Conservation (phyloP, 2,797 vertebrate species). For the Sebastes nivosus region DNA sequence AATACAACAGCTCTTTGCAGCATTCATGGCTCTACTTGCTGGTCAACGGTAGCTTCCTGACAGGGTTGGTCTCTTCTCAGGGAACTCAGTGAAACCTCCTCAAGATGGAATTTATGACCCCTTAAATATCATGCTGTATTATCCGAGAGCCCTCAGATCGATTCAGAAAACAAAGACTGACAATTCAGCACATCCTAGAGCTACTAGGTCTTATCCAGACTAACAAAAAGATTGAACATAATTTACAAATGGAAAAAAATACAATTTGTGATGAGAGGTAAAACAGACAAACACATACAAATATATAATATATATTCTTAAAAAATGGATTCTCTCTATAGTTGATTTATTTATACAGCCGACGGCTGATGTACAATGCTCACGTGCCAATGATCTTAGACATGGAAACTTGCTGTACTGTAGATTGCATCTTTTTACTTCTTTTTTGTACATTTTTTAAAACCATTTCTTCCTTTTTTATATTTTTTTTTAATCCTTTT, state of each 20-base stretch:
- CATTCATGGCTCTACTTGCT: slow-evolving; percentile 59
- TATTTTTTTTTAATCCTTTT: slow-evolving; percentile 17
- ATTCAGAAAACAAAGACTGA: slow-evolving; percentile 46
- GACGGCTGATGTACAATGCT: slow-evolving; percentile 79
- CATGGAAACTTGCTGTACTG: slow-evolving; percentile 73
- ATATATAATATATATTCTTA: slow-evolving; percentile 89
- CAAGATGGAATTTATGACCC: slow-evolving; percentile 52
- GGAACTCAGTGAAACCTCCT: slow-evolving; percentile 47
- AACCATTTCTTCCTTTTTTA: slow-evolving; percentile 61
- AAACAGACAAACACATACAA: slow-evolving; percentile 87
- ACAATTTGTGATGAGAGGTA: slow-evolving; percentile 79
- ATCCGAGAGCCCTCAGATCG: slow-evolving; percentile 74
- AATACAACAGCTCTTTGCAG: slow-evolving; percentile 63
- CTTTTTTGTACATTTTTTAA: slow-evolving; percentile 68
- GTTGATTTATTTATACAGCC: slow-evolving; percentile 85
- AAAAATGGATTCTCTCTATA: slow-evolving; percentile 88
- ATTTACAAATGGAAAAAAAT: slow-evolving; percentile 82
- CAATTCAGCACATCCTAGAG: slow-evolving; percentile 78
- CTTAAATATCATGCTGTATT: slow-evolving; percentile 60
- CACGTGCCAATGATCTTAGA: slow-evolving; percentile 81
- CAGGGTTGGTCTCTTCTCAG: slow-evolving; percentile 34
- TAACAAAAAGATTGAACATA: slow-evolving; percentile 81
- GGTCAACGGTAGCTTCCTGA: slow-evolving; percentile 50
- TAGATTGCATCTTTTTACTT: slow-evolving; percentile 71
- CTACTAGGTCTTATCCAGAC: slow-evolving; percentile 76